phyloP scores from a whole-genome alignment of 2,888 invertebrate species.

The Bedellia somnulentella region DNA sequence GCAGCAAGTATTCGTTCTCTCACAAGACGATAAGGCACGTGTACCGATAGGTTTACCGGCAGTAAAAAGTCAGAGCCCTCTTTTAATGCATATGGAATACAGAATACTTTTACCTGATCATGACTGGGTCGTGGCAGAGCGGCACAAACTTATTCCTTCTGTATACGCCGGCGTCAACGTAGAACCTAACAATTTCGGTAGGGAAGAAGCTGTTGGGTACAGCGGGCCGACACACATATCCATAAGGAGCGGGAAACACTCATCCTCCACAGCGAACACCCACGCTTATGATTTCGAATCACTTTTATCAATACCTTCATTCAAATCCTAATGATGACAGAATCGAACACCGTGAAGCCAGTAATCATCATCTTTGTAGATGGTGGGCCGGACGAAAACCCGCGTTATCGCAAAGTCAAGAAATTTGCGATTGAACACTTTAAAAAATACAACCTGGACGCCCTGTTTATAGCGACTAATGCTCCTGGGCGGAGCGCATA shows the following conservation, averaged over 20 bases:
- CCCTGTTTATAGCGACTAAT: constrained; percentile 18
- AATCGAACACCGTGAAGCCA: constrained; percentile 5
- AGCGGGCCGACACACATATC: not conserved
- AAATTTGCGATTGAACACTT: constrained; percentile 9
- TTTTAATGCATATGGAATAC: constrained; percentile 4
- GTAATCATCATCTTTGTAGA: constrained; percentile 7
- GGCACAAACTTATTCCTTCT: constrained; percentile 4
- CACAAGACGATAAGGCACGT: constrained; percentile 6
- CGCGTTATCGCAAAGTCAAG: constrained; percentile 10
- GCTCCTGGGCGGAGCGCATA: constrained; percentile 19
- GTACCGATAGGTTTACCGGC: constrained; percentile 5
- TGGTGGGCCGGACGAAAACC: constrained; percentile 10
- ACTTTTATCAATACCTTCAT: constrained; percentile 5
- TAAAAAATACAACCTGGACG: constrained; percentile 11
- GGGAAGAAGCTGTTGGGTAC: constrained; percentile 1
- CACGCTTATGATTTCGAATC: constrained; percentile 5
- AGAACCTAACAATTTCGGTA: constrained; percentile 3
- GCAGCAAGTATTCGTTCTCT: constrained; percentile 3
- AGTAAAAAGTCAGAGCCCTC: constrained; percentile 1
- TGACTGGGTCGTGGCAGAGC: constrained; percentile 1
- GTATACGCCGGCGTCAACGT: constrained; percentile 4
- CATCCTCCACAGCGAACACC: constrained; percentile 3
- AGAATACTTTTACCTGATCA: not conserved
- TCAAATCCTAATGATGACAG: constrained; percentile 4
- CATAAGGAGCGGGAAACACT: constrained; percentile 1